phyloP scores from a whole-genome alignment of 2,113 vertebrate species.

The Tenebrosternarchus preto region DNA sequence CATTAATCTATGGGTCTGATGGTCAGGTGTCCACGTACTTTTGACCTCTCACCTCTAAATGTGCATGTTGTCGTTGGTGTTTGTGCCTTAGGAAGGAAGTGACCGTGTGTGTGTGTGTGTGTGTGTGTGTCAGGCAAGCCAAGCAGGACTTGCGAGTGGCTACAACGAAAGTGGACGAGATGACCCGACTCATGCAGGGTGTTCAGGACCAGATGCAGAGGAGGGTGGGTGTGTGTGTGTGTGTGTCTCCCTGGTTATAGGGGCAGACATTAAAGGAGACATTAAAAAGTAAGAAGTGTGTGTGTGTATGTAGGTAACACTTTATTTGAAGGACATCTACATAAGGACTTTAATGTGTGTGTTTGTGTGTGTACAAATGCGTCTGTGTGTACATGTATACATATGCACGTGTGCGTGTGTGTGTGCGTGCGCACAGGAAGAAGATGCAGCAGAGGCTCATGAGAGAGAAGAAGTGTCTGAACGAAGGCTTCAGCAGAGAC shows the following conservation, averaged over 20 bases:
- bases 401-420: constrained; percentile 22
- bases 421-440: constrained; percentile 74
- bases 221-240: constrained; percentile 71
- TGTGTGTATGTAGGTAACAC: neutral
- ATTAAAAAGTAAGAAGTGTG: neutral
- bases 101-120: constrained; percentile 23
- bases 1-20: too few species aligned
- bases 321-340: constrained; percentile 32
- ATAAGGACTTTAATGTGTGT: constrained; percentile 11
- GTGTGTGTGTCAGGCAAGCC: constrained; percentile 73
- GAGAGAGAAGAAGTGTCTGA: constrained; percentile 83
- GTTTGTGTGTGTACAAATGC: constrained; percentile 23
- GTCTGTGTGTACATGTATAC: constrained; percentile 29
- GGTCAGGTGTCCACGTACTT: too few species aligned
- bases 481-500: constrained; percentile 81
- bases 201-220: constrained; percentile 81
- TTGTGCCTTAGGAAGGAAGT: neutral
- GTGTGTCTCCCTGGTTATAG: neutral
- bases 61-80: too few species aligned
- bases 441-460: constrained; percentile 75
- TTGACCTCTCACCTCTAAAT: too few species aligned
- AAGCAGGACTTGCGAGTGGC: constrained; percentile 82
- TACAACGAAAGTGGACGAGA: constrained; percentile 82
- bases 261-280: neutral
- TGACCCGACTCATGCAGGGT: constrained; percentile 76